These are phyloP conservation scores for Scomberomorus guttatus DNA, from an alignment of 2,797 vertebrate species.

Conservation along the genomic window DNA sequence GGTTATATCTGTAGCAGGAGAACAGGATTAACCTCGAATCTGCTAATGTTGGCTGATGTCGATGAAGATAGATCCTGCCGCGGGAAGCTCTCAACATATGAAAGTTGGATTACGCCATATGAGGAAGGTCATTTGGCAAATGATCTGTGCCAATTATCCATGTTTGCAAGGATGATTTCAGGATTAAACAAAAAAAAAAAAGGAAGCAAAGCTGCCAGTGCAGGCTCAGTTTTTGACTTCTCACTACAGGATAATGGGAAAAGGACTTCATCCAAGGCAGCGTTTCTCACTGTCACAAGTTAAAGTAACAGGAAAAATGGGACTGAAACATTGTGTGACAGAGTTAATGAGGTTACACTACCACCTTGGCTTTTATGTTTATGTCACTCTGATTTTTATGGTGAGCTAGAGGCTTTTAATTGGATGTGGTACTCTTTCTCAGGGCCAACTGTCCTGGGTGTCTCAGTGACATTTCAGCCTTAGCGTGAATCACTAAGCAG, in stretches of 20 bases:
- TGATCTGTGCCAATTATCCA: slow-evolving; percentile 39
- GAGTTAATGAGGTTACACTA: slow-evolving; percentile 80
- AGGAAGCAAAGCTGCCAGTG: slow-evolving; percentile 13
- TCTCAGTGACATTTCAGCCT: slow-evolving; percentile 81
- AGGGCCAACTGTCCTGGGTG: slow-evolving; percentile 61
- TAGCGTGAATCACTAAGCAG: slow-evolving; percentile 73
- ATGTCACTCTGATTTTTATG: slow-evolving; percentile 71
- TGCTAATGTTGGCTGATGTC: slow-evolving; percentile 29
- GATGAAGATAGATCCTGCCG: slow-evolving; percentile 17
- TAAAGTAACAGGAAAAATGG: slow-evolving; percentile 52
- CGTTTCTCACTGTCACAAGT: slow-evolving; percentile 52
- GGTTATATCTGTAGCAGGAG: slow-evolving; percentile 12
- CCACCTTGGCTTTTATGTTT: slow-evolving; percentile 75
- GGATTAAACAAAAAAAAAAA: background rate
- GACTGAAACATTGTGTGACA: slow-evolving; percentile 65
- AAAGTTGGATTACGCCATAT: slow-evolving; percentile 23
- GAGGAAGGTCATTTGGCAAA: slow-evolving; percentile 39
- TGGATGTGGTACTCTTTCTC: slow-evolving; percentile 69
- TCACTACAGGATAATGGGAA: slow-evolving; percentile 15
- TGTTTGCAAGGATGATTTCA: slow-evolving; percentile 32
- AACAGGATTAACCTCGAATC: slow-evolving; percentile 39
- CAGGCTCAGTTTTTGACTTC: slow-evolving; percentile 40
- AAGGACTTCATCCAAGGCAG: slow-evolving; percentile 14
- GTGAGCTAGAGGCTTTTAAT: slow-evolving; percentile 77
- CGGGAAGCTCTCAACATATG: slow-evolving; percentile 11